Evolutionary conservation across 2,888 invertebrate genomes (phyloP), one percentile per base, ranked within the genome.

Genomic region (Phragmatobia fuliginosa): DNA sequence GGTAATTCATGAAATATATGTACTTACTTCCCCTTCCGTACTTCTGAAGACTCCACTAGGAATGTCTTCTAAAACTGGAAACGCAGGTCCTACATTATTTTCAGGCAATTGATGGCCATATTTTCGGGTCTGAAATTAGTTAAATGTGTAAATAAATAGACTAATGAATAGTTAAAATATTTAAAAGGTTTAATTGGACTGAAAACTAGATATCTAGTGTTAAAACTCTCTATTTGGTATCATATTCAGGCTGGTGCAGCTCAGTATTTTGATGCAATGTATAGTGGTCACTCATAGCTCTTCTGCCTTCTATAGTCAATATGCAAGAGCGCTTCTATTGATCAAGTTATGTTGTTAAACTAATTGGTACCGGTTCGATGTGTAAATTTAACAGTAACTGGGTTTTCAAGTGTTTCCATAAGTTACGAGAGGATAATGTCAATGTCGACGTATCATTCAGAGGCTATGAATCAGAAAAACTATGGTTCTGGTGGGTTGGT

Each of bases 31-130:
- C 70, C 89, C 88, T 21, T 58, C 62, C 3, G 91, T 91, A 52
- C 82, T 81, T 68, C 93, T 85, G 69, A 93, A 94, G 16, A 93
- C 76, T 3, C 91, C 93, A n/a, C 83, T 81, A 0, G 92, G 92
- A 60, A 92, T 83, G 16, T 81, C 63, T 1, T 73, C 70, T 33
- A 92, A 52, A 7, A 78, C 62, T 6, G 87, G 85, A 82, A 93
- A 93, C 25, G 59, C 62, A 14, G 84, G 80, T 5, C 0, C 28
- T 2, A 81, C 73, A 14, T 74, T 71, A 67, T 87, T 71, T 11
- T 49, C 32, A 2, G 93, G 89, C 67, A 92, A 79, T 6, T 72
- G 52, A 45, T 89, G 90, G 16, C 90, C 84, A 68, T 84, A 89
- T 78, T 93, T 93, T 11, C 93, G 86, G 64, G 52, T 18, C 93